These are phyloP conservation scores for Sciaenops ocellatus DNA, from an alignment of 2,797 vertebrate species.

Conservation along the genomic window DNA sequence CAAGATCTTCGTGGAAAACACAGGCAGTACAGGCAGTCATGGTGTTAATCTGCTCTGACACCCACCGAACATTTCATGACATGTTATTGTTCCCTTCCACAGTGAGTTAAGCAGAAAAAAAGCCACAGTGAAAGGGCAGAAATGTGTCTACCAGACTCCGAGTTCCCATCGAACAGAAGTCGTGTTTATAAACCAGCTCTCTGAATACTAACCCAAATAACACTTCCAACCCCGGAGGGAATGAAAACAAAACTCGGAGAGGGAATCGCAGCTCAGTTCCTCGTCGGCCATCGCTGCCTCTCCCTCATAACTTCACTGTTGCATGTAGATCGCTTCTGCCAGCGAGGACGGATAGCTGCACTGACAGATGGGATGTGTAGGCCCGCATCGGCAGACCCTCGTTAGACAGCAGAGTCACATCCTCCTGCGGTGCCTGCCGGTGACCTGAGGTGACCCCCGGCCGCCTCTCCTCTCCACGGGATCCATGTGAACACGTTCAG, in stretches of 20 bases:
- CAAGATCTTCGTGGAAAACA: conserved; percentile 53
- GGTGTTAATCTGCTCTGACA: conserved; percentile 43
- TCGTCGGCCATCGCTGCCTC: background rate
- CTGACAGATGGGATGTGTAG: conserved; percentile 80
- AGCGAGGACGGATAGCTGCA: conserved; percentile 42
- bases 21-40: conserved; percentile 31
- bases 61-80: conserved; percentile 29
- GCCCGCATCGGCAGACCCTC: conserved; percentile 78
- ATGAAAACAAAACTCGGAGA: conserved; percentile 78
- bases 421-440: conserved; percentile 73
- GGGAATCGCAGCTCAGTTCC: conserved; percentile 21
- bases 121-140: conserved; percentile 29
- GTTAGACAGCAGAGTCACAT: conserved; percentile 73
- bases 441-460: conserved; percentile 79
- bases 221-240: conserved; percentile 76
- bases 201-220: conserved; percentile 80
- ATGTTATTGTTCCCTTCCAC: conserved; percentile 68
- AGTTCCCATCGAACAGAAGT: conserved; percentile 72
- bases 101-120: conserved; percentile 51
- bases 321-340: conserved; percentile 27
- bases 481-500: conserved; percentile 71
- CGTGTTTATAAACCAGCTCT: conserved; percentile 61
- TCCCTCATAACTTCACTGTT: conserved; percentile 53
- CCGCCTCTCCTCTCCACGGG: conserved; percentile 56
- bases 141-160: conserved; percentile 44